Conservation (phyloP, 2,113 vertebrate genomes). For the Melanerpes aurifrons region DNA sequence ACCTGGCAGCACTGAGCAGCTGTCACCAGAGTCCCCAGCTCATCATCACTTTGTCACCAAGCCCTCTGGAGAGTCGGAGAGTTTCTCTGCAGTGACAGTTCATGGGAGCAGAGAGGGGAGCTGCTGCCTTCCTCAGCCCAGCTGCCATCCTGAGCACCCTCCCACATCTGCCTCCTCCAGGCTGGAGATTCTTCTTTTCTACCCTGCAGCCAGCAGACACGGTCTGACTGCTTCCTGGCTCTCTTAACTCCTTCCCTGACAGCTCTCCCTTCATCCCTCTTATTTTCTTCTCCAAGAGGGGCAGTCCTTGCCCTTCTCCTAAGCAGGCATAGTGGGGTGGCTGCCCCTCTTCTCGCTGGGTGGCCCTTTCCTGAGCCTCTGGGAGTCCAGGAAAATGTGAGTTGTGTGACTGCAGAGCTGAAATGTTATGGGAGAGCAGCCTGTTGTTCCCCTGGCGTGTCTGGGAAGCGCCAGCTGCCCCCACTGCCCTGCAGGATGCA, state of each 20-base stretch:
- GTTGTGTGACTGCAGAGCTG: neutral
- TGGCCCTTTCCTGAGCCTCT: neutral
- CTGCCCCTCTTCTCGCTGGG: neutral
- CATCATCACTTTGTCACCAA: rapidly evolving
- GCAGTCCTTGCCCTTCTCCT: neutral
- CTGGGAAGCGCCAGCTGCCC: neutral
- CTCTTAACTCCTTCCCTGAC: slow-evolving; percentile 19
- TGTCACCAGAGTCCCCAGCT: neutral
- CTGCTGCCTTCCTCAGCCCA: neutral
- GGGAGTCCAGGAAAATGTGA: neutral
- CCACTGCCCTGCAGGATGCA: rapidly evolving
- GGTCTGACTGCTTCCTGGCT: neutral
- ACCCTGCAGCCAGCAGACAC: slow-evolving; percentile 6
- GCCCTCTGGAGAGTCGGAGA: neutral
- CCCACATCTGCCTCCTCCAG: neutral
- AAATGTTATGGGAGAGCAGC: neutral
- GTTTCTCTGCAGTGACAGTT: neutral
- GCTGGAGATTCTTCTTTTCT: slow-evolving; percentile 8
- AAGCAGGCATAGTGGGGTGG: neutral
- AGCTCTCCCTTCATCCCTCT: neutral
- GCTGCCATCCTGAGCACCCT: neutral
- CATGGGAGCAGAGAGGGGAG: neutral
- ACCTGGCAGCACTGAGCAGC: neutral
- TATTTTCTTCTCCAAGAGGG: neutral
- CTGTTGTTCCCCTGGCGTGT: neutral